Evolutionary conservation across 1,140 invertebrate species (phyloP), one percentile per base, ranked within the genome.

Genomic region (Brachystomella parvula): DNA sequence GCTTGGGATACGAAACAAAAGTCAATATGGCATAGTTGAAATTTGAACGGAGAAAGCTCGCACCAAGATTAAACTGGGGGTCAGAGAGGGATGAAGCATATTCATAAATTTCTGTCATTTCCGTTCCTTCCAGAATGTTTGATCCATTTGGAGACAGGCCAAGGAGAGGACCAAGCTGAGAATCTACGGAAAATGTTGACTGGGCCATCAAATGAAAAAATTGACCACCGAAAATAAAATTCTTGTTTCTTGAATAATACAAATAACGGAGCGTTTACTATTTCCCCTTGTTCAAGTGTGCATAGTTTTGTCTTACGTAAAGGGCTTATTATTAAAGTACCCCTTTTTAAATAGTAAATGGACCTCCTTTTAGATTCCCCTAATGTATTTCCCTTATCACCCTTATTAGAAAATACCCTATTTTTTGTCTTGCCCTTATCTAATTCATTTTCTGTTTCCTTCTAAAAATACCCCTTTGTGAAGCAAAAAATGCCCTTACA

Each of bases 81-180:
- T 89, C 87, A 68, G 85, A 87, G 32, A 96, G 82, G 68, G 87
- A 86, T 56, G 88, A 84, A 0, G 92, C 93, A 78, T 93, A 97
- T 78, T 96, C 94, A 77, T 94, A 96, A 61, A 96, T 88, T 79
- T 96, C 92, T 0, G 93, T 96, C 76, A 93, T 87, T 79, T 95
- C 90, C 59, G 96, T 88, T 2, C 92, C 90, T 76, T 90, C 86
- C 74, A 71, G 57, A 30, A 71, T 30, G 49, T 71, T 73, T 44
- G 47, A 29, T 12, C 19, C 28, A 6, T 87, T 87, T 33, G 83
- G 86, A 15, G 87, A 86, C 78, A 94, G 90, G 70, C 86, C 82
- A n/a, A 78, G 74, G 69, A 86, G 86, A 2, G 82, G 74, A 69
- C 82, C 81, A 30, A 83, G 79, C 64, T 70, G 81, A 77, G 76